Evolutionary conservation across 2,113 vertebrate species (phyloP).

Genomic region (Mungos mungo): DNA sequence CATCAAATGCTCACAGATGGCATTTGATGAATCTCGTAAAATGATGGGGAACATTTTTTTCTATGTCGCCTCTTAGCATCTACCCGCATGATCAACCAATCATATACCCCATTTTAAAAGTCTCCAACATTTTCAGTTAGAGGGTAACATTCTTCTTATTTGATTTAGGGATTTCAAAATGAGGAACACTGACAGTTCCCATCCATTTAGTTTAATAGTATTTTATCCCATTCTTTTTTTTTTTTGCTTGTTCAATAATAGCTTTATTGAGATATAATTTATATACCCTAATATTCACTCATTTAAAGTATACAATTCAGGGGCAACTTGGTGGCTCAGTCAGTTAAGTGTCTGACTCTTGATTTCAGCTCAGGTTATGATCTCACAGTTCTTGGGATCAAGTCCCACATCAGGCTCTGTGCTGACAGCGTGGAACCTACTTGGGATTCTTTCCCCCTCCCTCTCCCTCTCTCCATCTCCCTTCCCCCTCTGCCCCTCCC

Average conservation of each 20-base stretch:
- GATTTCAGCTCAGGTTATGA: too few species aligned
- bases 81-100: background rate
- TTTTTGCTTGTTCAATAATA: background rate
- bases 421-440: too few species aligned
- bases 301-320: background rate
- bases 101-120: background rate
- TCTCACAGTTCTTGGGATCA: too few species aligned
- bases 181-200: background rate
- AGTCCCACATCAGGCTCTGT: too few species aligned
- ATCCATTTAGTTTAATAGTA: slow-evolving; percentile 27
- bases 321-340: too few species aligned
- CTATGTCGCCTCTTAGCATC: background rate
- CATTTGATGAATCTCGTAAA: background rate
- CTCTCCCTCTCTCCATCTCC: too few species aligned
- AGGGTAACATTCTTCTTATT: slow-evolving; percentile 5
- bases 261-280: background rate
- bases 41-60: background rate
- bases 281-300: background rate
- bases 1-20: background rate
- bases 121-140: background rate
- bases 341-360: too few species aligned
- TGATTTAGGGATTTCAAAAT: background rate
- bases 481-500: too few species aligned
- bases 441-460: too few species aligned
- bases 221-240: background rate